Evolutionary conservation across 2,888 invertebrate genomes (phyloP), one percentile per base, ranked within the genome.

Genomic region (Eupithecia subfuscata): DNA sequence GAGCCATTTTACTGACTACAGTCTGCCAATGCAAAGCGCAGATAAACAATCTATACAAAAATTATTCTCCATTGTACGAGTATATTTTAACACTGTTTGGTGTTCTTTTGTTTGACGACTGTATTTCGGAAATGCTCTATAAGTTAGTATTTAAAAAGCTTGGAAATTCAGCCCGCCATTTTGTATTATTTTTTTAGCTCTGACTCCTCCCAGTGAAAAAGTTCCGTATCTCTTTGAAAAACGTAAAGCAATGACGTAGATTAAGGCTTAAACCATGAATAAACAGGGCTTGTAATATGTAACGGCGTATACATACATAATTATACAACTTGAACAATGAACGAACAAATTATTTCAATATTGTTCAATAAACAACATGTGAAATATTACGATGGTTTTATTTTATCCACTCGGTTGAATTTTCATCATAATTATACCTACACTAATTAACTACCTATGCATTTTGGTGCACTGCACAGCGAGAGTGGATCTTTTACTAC

Each of bases 351-450:
- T 89, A 91, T 92, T 93, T 93, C 80, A 90, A 91, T 90, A 92
- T 93, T 94, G 94, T 94, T 94, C 93, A 94, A 89, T 95, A 94
- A 94, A 94, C 88, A 94, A 94, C 88, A 93, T 91, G 88, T 91
- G 89, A 92, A 92, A 87, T 87, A 81, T 52, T 69, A 56, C 7
- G 60, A 80, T 80, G 82, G 16, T 90, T 91, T 91, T 82, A 87
- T 87, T 89, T 71, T 12, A 43, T 40, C n/a, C 14, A 5, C 9
- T 16, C 11, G 4, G 22, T 22, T 48, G 16, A 9, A 2, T 1
- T 48, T 48, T 56, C 22, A 22, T 11, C 52, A 22, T 56, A 56
- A 22, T 22, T 6, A 18, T 6, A 2, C 16, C 45, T 45, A 18
- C n/a, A n/a, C n/a, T n/a, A n/a, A n/a, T n/a, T n/a, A n/a, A n/a